Evolutionary conservation across 2,113 vertebrate genomes (phyloP).

Genomic region (Solea senegalensis): DNA sequence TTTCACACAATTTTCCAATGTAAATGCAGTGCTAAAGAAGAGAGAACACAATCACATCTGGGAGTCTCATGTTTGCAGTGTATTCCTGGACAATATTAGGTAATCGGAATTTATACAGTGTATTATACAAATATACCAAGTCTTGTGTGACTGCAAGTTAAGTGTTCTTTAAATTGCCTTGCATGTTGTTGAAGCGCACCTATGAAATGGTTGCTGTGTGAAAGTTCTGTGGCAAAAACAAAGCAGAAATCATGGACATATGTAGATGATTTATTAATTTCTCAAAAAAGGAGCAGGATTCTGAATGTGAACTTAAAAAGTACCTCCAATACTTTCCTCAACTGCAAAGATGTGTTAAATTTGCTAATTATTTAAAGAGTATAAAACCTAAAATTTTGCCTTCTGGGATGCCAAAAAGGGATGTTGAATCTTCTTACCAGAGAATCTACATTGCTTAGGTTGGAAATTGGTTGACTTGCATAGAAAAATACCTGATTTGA

Average conservation of each 20-base stretch:
- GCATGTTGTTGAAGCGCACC: background rate
- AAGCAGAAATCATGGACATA: too few relatives aligned
- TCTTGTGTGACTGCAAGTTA: too few relatives aligned
- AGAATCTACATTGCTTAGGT: too few relatives aligned
- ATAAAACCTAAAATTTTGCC: background rate
- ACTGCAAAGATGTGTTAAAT: background rate
- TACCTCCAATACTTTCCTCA: background rate
- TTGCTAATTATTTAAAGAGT: background rate
- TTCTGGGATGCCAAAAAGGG: background rate
- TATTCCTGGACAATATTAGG: slow-evolving; percentile 19
- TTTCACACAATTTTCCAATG: slow-evolving; percentile 41
- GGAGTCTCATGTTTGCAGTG: slow-evolving; percentile 13
- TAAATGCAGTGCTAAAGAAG: slow-evolving; percentile 36
- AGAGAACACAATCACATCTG: slow-evolving; percentile 24
- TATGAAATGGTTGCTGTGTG: background rate
- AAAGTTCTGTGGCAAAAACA: background rate
- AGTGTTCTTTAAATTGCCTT: background rate
- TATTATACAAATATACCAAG: slow-evolving; percentile 1
- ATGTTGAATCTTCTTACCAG: background rate
- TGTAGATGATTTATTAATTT: background rate
- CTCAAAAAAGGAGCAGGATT: slow-evolving; percentile 4
- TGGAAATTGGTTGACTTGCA: too few relatives aligned
- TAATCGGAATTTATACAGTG: slow-evolving; percentile 14
- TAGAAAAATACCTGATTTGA: too few relatives aligned
- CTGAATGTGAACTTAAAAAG: background rate